Conservation (phyloP, 2,888 invertebrate genomes). For the Patella caerulea region DNA sequence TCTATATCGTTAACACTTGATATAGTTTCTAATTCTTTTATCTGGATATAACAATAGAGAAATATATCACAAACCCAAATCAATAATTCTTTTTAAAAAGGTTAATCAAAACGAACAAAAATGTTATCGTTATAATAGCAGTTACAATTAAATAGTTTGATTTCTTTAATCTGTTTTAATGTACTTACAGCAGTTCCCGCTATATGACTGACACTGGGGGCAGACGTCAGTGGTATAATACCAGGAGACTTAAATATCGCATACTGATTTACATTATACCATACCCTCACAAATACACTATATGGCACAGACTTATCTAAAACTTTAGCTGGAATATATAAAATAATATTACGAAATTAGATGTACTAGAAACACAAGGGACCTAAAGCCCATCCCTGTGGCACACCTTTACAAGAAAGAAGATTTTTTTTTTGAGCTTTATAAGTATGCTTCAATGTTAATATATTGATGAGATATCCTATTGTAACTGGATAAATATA, state of each 20-base stretch:
- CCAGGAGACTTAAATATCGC: slow-evolving; percentile 39
- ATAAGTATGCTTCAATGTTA: too few relatives aligned
- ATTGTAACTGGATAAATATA: too few relatives aligned
- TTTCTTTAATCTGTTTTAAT: too few relatives aligned
- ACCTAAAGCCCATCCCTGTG: too few relatives aligned
- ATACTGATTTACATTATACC: slow-evolving; percentile 31
- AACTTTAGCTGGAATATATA: not conserved
- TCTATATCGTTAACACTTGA: not conserved
- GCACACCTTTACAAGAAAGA: too few relatives aligned
- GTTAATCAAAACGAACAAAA: too few relatives aligned
- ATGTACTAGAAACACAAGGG: too few relatives aligned
- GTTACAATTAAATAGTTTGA: not conserved
- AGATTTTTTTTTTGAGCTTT: too few relatives aligned
- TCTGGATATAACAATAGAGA: not conserved
- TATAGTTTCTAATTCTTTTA: slow-evolving; percentile 8
- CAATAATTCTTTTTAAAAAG: not conserved
- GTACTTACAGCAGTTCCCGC: slow-evolving; percentile 19
- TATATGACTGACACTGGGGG: slow-evolving; percentile 18
- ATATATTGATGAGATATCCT: too few relatives aligned
- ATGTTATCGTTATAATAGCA: too few relatives aligned
- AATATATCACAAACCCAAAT: not conserved
- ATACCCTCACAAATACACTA: slow-evolving; percentile 34
- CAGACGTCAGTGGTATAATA: slow-evolving; percentile 23
- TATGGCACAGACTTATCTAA: slow-evolving; percentile 28
- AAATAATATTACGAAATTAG: too few relatives aligned